Conservation (phyloP, 2,888 invertebrate species). For the Mesorhabditis sp. region DNA sequence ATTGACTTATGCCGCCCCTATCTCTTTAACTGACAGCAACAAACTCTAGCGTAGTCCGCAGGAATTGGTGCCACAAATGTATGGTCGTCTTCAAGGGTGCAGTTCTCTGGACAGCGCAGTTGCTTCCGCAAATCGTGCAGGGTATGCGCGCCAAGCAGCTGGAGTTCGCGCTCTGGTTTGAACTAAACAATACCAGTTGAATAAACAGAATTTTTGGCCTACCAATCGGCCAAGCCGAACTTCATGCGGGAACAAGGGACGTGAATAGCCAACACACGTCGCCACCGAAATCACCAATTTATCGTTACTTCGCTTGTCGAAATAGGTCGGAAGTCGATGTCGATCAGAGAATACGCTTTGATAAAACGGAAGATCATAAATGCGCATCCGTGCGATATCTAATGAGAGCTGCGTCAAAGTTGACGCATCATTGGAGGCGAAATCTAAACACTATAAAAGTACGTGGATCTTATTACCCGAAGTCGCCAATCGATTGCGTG, state of each 20-base stretch:
- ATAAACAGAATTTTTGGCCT: background rate
- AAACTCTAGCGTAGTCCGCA: background rate
- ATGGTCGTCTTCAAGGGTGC: background rate
- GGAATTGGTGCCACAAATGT: background rate
- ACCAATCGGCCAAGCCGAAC: constrained; percentile 40
- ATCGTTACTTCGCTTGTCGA: too few relatives aligned
- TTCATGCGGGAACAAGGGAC: constrained; percentile 31
- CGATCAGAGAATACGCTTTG: too few relatives aligned
- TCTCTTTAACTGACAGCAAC: background rate
- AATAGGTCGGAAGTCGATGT: too few relatives aligned
- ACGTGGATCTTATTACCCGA: too few relatives aligned
- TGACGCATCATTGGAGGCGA: too few relatives aligned
- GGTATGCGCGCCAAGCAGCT: background rate
- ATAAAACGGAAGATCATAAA: too few relatives aligned
- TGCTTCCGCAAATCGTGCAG: background rate
- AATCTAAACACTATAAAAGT: too few relatives aligned
- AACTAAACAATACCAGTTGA: background rate
- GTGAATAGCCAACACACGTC: constrained; percentile 36
- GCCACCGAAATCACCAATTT: constrained; percentile 18
- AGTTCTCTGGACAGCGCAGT: background rate
- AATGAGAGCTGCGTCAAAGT: too few relatives aligned
- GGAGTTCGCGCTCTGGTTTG: background rate
- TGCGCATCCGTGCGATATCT: too few relatives aligned
- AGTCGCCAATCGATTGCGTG: too few relatives aligned
- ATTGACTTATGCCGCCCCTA: too few relatives aligned